Evolutionary conservation across 2,888 invertebrate genomes (phyloP).

Genomic region (Nyleta sp.): DNA sequence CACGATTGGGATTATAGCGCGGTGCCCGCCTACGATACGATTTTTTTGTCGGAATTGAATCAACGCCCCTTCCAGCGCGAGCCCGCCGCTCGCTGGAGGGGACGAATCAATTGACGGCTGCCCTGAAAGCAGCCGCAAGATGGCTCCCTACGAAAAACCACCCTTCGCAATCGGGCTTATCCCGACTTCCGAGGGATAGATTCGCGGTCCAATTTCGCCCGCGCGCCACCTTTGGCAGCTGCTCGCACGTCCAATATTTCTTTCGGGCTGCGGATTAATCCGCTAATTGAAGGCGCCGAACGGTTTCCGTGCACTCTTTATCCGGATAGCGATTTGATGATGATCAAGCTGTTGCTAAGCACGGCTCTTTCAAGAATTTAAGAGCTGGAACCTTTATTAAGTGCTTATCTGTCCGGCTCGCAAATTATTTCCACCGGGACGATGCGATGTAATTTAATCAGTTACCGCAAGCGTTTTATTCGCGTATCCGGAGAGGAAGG

Average conservation of each 20-base stretch:
- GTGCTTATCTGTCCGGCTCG: slow-evolving; percentile 1
- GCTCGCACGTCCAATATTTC: slow-evolving; percentile 43
- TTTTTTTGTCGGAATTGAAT: slow-evolving; percentile 81
- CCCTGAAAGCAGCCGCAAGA: slow-evolving; percentile 81
- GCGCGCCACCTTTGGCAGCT: slow-evolving; percentile 59
- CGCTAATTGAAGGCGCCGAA: slow-evolving; percentile 54
- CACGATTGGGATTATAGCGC: slow-evolving; percentile 66
- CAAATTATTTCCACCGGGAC: slow-evolving; percentile 13
- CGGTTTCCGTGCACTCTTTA: slow-evolving; percentile 9
- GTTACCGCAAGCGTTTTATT: not conserved
- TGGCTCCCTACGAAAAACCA: slow-evolving; percentile 79
- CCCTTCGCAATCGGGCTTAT: slow-evolving; percentile 63
- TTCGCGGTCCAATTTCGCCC: slow-evolving; percentile 59
- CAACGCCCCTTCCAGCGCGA: slow-evolving; percentile 73
- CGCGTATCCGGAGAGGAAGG: no score
- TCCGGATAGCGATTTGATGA: slow-evolving; percentile 34
- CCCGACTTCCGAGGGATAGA: slow-evolving; percentile 54
- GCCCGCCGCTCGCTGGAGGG: slow-evolving; percentile 71
- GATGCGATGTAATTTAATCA: slow-evolving; percentile 30
- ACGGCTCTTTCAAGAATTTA: slow-evolving; percentile 32
- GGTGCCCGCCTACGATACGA: slow-evolving; percentile 72
- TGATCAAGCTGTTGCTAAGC: slow-evolving; percentile 43
- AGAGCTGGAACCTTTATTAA: slow-evolving; percentile 28
- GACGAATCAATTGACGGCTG: slow-evolving; percentile 81
- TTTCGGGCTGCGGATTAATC: slow-evolving; percentile 43